Conservation (phyloP, 2,113 vertebrate genomes). For the Dicaeum eximium region DNA sequence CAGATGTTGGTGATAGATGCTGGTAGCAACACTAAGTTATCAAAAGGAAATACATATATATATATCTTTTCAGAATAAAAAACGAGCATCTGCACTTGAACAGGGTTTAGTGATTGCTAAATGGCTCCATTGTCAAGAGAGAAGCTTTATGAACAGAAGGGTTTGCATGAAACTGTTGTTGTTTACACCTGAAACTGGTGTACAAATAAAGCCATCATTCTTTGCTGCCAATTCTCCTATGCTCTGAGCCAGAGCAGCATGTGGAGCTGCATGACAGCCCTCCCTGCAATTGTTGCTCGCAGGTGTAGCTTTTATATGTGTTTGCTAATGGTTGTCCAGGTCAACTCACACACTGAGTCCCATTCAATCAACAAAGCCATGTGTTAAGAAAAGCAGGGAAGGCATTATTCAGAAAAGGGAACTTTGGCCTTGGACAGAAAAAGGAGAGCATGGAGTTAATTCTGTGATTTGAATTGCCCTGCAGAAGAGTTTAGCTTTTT, state of each 20-base stretch:
- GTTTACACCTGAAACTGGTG: slow-evolving; percentile 11
- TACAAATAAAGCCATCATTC: slow-evolving; percentile 16
- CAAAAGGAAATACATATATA: background rate
- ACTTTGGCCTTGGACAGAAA: background rate
- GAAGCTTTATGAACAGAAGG: background rate
- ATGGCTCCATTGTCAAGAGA: background rate
- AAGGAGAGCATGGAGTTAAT: background rate
- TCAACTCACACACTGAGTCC: background rate
- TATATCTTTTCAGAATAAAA: background rate
- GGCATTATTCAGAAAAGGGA: background rate
- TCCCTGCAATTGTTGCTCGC: background rate
- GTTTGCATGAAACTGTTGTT: slow-evolving; percentile 14
- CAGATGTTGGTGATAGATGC: background rate
- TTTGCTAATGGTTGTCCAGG: background rate
- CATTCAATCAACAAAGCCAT: background rate
- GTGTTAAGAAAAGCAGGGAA: background rate
- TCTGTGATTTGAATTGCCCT: background rate
- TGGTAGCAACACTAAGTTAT: background rate
- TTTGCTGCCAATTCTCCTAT: background rate
- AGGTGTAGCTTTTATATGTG: background rate
- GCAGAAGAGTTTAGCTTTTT: background rate
- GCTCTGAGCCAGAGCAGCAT: background rate
- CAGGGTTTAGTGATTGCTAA: background rate
- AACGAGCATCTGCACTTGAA: background rate
- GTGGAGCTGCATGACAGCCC: background rate